Conservation (phyloP, 2,113 vertebrate genomes). For the Suncus etruscus region DNA sequence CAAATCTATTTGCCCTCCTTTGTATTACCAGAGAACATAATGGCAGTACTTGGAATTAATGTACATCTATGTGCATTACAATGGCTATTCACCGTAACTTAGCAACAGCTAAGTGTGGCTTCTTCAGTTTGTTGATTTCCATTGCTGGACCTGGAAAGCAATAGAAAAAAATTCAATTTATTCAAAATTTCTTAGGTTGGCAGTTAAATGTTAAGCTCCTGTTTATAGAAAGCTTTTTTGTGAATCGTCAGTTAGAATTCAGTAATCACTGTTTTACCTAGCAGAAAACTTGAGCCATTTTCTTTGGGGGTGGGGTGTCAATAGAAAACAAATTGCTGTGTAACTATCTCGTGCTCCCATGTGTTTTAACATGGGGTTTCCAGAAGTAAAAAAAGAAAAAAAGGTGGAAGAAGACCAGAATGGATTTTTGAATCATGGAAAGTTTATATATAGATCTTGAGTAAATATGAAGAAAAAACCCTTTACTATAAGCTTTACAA, state of each 20-base stretch:
- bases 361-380: neutral
- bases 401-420: neutral
- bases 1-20: slow-evolving; percentile 81
- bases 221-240: slow-evolving; percentile 73
- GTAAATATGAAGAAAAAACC: neutral
- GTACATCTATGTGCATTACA: slow-evolving; percentile 80
- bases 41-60: slow-evolving; percentile 85
- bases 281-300: slow-evolving; percentile 46
- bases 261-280: slow-evolving; percentile 44
- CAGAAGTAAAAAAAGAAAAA: neutral
- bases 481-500: neutral
- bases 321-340: neutral
- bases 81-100: slow-evolving; percentile 81
- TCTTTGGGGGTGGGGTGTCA: neutral
- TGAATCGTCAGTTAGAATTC: slow-evolving; percentile 73
- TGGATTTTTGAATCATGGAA: neutral
- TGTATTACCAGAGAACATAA: slow-evolving; percentile 76
- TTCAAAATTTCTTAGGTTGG: slow-evolving; percentile 80
- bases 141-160: slow-evolving; percentile 69
- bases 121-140: slow-evolving; percentile 81
- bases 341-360: neutral
- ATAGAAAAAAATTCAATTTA: slow-evolving; percentile 78
- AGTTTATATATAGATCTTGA: neutral
- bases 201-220: slow-evolving; percentile 79
- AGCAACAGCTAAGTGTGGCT: slow-evolving; percentile 83